Conservation (phyloP, 2,113 vertebrate species). For the Pachypanchax playfairii region DNA sequence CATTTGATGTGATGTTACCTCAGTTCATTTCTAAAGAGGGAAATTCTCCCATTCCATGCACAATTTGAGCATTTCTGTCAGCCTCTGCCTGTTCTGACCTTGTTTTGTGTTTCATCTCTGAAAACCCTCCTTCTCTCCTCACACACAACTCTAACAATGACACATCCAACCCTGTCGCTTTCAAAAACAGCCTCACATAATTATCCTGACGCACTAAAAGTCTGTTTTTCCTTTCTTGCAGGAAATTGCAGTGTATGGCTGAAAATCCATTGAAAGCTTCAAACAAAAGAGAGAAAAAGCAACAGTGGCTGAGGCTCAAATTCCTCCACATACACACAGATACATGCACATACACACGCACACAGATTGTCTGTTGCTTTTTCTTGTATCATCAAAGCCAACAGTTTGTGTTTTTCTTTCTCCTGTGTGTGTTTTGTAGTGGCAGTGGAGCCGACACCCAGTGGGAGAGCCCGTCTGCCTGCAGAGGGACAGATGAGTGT, state of each 20-base stretch:
- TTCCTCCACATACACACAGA: slow-evolving; percentile 47
- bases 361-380: slow-evolving; percentile 51
- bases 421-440: slow-evolving; percentile 49
- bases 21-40: background rate
- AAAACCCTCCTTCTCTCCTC: slow-evolving; percentile 9
- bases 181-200: slow-evolving; percentile 47
- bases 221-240: slow-evolving; percentile 38
- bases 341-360: slow-evolving; percentile 19
- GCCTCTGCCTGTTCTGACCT: slow-evolving; percentile 16
- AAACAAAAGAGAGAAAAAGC: slow-evolving; percentile 51
- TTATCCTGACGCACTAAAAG: slow-evolving; percentile 44
- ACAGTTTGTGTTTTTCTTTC: slow-evolving; percentile 24
- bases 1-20: background rate
- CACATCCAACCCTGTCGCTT: slow-evolving; percentile 23
- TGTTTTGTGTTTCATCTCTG: slow-evolving; percentile 35
- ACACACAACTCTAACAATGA: slow-evolving; percentile 16
- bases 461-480: slow-evolving; percentile 67
- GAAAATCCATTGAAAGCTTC: slow-evolving; percentile 49
- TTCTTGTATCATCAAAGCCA: slow-evolving; percentile 53
- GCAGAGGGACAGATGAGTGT: slow-evolving; percentile 79
- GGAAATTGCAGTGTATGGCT: slow-evolving; percentile 54
- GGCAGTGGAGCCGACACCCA: slow-evolving; percentile 48
- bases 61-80: background rate
- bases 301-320: slow-evolving; percentile 40
- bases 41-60: background rate